Evolutionary conservation across 2,888 invertebrate species (phyloP), one percentile per base, ranked within the genome.

Genomic region (Drosophila tripunctata): DNA sequence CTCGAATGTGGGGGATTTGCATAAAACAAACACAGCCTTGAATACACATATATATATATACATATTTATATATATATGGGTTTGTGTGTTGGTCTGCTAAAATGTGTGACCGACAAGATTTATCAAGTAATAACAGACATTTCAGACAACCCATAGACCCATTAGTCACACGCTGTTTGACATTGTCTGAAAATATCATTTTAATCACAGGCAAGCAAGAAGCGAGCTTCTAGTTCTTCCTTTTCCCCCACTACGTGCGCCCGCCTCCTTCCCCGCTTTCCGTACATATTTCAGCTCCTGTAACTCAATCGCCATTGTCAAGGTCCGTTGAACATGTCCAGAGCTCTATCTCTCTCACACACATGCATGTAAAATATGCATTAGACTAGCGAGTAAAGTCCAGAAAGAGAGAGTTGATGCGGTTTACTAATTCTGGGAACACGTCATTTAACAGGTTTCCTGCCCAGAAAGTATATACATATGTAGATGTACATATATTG

Each of bases 121-220:
- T 82, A 82, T 82, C 82, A 82, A 82, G 82, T 85, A 87, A 82
- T 87, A 82, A 87, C 82, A 82, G 88, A 82, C 82, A 85, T 87
- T 82, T 82, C 86, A 88, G 88, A 86, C 82, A 82, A 87, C 82
- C 88, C 82, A 86, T 79, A 82, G 88, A 85, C 82, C 86, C 86
- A 82, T 82, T 82, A 82, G 88, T 82, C 87, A 82, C 82, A 87
- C 83, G 67, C 87, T 79, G 83, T 83, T 87, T 87, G 88, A 82
- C 88, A 82, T 87, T 87, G 77, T 87, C 87, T 76, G 83, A 82
- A 87, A 82, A 82, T 87, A 82, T 82, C 83, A 85, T 85, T 82
- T 82, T 82, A 82, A 82, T 82, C 86, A 85, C 86, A 85, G 67
- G 52, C 67, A 15, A 61, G 43, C 61, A 43, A 50, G 54, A 30